Evolutionary conservation across 2,797 vertebrate species (phyloP).

Genomic region (Momotus momota): DNA sequence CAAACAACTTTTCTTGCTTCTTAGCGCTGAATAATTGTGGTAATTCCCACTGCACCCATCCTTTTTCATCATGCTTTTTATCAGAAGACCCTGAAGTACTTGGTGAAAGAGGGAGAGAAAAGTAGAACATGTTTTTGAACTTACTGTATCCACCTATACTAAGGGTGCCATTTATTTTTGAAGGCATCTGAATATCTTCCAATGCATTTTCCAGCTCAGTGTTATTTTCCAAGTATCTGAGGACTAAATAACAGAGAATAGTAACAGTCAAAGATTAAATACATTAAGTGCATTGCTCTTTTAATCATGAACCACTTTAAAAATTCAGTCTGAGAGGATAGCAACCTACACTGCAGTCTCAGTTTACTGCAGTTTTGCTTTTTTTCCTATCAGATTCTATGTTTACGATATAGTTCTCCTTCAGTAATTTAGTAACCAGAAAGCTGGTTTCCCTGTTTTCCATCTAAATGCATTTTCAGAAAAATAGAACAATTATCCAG

Average conservation of each 20-base stretch:
- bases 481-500: neutral
- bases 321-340: neutral
- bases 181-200: slow-evolving; percentile 89
- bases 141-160: slow-evolving; percentile 85
- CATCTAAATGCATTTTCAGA: neutral
- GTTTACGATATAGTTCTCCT: neutral
- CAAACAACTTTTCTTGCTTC: neutral
- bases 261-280: neutral
- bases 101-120: neutral
- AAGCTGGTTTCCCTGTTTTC: neutral
- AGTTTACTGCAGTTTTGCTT: neutral
- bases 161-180: slow-evolving; percentile 81
- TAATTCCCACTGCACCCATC: neutral
- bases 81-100: neutral
- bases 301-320: neutral
- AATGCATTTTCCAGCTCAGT: slow-evolving; percentile 82
- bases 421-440: neutral
- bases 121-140: slow-evolving; percentile 42
- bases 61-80: neutral
- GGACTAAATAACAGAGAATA: slow-evolving; percentile 7
- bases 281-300: neutral
- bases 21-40: neutral
- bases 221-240: slow-evolving; percentile 88
- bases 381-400: neutral
- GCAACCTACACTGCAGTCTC: neutral